Evolutionary conservation across 2,888 invertebrate genomes (phyloP).

Genomic region (Apotomis capreana): DNA sequence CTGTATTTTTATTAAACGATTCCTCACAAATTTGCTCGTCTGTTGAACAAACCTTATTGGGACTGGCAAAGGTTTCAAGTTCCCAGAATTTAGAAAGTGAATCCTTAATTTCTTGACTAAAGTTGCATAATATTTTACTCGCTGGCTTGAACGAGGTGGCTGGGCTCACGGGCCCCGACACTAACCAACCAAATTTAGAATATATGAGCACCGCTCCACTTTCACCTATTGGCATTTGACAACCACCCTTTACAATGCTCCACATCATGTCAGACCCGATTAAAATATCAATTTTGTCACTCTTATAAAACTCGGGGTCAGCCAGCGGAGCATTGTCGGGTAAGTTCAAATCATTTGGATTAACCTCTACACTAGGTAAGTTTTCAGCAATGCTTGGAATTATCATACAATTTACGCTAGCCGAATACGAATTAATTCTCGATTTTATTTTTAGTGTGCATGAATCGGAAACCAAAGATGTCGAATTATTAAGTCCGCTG

Average conservation of each 20-base stretch:
- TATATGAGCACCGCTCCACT: not conserved
- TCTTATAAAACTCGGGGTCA: conserved; percentile 17
- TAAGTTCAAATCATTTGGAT: conserved; percentile 7
- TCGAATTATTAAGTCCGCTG: conserved; percentile 6
- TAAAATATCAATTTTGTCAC: conserved; percentile 12
- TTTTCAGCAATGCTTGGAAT: conserved; percentile 11
- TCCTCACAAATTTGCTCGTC: conserved; percentile 17
- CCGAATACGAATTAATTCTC: conserved; percentile 1
- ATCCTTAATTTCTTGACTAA: conserved; percentile 17
- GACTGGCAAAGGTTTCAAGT: conserved; percentile 6
- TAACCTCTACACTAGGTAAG: conserved; percentile 12
- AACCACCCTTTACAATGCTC: conserved; percentile 15
- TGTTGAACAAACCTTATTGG: not conserved
- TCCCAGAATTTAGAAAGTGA: conserved; percentile 12
- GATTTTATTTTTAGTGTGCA: conserved; percentile 16
- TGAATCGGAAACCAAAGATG: not conserved
- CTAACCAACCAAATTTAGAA: conserved; percentile 20
- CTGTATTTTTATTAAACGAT: not conserved
- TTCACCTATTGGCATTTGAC: conserved; percentile 7
- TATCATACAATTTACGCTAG: conserved; percentile 6
- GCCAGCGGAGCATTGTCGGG: conserved; percentile 7
- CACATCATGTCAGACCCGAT: conserved; percentile 10
- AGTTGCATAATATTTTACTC: conserved; percentile 1
- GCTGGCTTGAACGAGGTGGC: not conserved
- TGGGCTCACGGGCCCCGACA: conserved; percentile 5